Percentiles rank a stretch among this genome's conserved stretches.
These are phyloP conservation scores for Sula dactylatra DNA, from an alignment of 2,113 vertebrate species.

Conservation along the genomic window DNA sequence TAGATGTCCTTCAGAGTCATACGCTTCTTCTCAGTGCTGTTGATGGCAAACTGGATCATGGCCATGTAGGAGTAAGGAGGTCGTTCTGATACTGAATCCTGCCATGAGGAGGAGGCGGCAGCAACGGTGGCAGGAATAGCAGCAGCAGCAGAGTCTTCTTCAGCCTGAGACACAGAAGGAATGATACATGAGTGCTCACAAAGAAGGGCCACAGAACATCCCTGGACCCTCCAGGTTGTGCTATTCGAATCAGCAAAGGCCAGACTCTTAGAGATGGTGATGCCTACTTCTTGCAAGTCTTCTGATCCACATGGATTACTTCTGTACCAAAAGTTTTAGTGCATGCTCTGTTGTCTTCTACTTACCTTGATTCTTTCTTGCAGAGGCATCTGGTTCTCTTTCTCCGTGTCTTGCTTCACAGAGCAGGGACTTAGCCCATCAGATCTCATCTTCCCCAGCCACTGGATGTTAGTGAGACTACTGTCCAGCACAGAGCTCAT, in stretches of 20 bases:
- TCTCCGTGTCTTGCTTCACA: slow-evolving; percentile 62
- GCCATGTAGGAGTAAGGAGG: slow-evolving; percentile 98
- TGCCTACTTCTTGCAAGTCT: background rate
- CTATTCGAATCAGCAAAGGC: background rate
- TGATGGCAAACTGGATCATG: slow-evolving; percentile 98
- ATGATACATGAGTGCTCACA: background rate
- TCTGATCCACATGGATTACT: background rate
- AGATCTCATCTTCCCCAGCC: slow-evolving; percentile 86
- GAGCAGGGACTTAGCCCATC: slow-evolving; percentile 68
- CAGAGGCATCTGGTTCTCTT: slow-evolving; percentile 76
- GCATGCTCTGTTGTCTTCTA: background rate
- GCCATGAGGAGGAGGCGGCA: background rate
- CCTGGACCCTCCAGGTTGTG: background rate
- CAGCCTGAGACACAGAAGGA: slow-evolving; percentile 37
- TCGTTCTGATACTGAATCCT: slow-evolving; percentile 76
- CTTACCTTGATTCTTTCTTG: slow-evolving; percentile 74
- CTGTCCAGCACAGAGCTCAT: slow-evolving; percentile 74
- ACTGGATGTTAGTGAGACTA: slow-evolving; percentile 91
- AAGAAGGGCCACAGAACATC: background rate
- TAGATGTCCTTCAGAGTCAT: slow-evolving; percentile 98
- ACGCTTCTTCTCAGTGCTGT: slow-evolving; percentile 84
- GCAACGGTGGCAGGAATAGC: background rate
- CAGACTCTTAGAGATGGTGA: background rate
- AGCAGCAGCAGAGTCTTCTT: slow-evolving; percentile 24
- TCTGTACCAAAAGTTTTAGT: background rate